A percentile compares a stretch with the other conserved stretches of the same genome.
These are phyloP conservation scores for Capromys pilorides DNA, from an alignment of 2,797 vertebrate species.

Conservation along the genomic window DNA sequence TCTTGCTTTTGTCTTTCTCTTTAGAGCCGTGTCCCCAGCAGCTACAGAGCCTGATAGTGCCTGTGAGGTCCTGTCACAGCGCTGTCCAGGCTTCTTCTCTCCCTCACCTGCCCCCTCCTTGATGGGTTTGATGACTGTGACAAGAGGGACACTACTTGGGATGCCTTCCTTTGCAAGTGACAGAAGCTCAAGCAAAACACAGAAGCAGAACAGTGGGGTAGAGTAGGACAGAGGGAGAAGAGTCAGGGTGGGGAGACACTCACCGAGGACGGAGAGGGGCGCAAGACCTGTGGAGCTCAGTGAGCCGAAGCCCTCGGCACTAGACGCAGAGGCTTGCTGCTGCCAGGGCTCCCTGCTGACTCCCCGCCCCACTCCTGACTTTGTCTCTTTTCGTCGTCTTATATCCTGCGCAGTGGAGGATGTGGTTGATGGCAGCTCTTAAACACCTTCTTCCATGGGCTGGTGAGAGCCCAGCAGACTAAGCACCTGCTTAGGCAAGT, in stretches of 20 bases:
- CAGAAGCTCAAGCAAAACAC: neutral
- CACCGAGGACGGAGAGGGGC: neutral
- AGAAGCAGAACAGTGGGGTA: neutral
- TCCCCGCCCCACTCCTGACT: neutral
- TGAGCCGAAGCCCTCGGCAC: neutral
- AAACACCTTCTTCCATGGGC: neutral
- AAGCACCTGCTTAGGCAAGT: too few species aligned
- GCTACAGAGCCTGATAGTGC: too few species aligned
- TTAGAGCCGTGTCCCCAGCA: neutral
- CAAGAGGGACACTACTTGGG: neutral
- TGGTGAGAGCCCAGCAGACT: too few species aligned
- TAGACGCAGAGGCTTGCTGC: neutral
- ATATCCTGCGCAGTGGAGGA: neutral
- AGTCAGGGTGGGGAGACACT: neutral
- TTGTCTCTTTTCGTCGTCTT: neutral
- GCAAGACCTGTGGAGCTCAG: neutral
- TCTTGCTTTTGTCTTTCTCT: neutral
- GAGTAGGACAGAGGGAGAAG: neutral
- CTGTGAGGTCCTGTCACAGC: too few species aligned
- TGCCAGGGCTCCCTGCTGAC: neutral
- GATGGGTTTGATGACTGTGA: neutral
- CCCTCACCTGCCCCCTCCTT: neutral
- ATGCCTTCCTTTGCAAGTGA: constrained; percentile 7
- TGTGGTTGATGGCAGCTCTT: neutral
- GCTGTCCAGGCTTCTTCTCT: neutral